Percentiles rank a stretch among this genome's conserved stretches.
These are phyloP conservation scores for Empidonax alnorum DNA, from an alignment of 2,113 vertebrate species.

Conservation along the genomic window DNA sequence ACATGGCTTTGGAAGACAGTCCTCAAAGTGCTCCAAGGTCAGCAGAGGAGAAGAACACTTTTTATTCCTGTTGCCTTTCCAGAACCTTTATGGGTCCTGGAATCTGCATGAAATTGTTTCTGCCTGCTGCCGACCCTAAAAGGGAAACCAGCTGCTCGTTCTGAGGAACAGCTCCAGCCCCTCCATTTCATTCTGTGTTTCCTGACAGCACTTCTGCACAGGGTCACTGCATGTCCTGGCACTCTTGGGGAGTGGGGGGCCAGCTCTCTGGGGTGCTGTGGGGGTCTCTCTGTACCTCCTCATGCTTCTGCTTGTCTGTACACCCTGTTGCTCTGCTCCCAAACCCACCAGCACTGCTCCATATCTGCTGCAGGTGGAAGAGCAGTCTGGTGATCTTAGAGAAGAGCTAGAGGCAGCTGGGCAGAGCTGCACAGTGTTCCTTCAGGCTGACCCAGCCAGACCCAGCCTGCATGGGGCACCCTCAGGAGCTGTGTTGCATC, in stretches of 20 bases:
- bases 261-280: neutral
- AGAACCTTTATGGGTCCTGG: slow-evolving; percentile 55
- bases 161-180: neutral
- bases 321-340: neutral
- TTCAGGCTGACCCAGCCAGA: neutral
- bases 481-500: neutral
- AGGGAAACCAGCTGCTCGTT: slow-evolving; percentile 50
- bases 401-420: neutral
- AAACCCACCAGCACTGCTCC: rapidly evolving
- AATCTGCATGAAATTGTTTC: slow-evolving; percentile 27
- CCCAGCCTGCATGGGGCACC: neutral
- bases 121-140: slow-evolving; percentile 30
- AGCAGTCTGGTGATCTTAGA: neutral
- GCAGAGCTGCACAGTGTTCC: neutral
- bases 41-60: slow-evolving; percentile 36
- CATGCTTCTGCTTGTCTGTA: neutral
- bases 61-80: slow-evolving; percentile 29
- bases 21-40: slow-evolving; percentile 15
- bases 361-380: rapidly evolving
- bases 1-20: neutral
- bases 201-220: neutral
- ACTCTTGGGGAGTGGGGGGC: rapidly evolving
- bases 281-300: neutral
- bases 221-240: neutral
- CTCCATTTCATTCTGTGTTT: rapidly evolving